A percentile compares a stretch with the other conserved stretches of the same genome.
These are phyloP conservation scores for Perodicticus potto DNA, from an alignment of 2,797 vertebrate species.

Conservation along the genomic window DNA sequence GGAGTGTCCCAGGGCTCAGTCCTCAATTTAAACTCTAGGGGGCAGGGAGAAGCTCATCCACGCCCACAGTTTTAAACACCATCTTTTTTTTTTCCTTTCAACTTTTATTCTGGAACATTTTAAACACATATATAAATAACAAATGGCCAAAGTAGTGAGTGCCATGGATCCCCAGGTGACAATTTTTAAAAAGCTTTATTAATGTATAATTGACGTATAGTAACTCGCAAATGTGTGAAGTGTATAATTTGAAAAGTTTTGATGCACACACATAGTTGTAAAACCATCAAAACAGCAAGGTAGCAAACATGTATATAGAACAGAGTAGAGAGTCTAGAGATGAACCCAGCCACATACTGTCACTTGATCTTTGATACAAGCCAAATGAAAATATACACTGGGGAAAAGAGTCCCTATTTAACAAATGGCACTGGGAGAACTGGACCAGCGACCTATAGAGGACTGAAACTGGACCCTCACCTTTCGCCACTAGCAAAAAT, in stretches of 20 bases:
- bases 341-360: too few species aligned
- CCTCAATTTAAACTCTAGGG: not conserved
- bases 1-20: not conserved
- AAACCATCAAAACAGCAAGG: not conserved
- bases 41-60: not conserved
- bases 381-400: too few species aligned
- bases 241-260: not conserved
- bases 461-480: too few species aligned
- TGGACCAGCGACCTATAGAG: too few species aligned
- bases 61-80: not conserved
- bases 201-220: not conserved
- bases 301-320: not conserved
- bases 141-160: not conserved
- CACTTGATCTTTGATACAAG: too few species aligned
- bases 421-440: too few species aligned
- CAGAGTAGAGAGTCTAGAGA: too few species aligned
- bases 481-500: too few species aligned
- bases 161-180: not conserved
- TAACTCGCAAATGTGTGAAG: not conserved
- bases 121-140: not conserved
- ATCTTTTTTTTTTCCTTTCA: not conserved
- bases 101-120: slow-evolving; percentile 16
- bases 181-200: not conserved
- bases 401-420: too few species aligned
- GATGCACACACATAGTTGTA: not conserved